Evolutionary conservation across 2,113 vertebrate genomes (phyloP).

Genomic region (Ochotona princeps): DNA sequence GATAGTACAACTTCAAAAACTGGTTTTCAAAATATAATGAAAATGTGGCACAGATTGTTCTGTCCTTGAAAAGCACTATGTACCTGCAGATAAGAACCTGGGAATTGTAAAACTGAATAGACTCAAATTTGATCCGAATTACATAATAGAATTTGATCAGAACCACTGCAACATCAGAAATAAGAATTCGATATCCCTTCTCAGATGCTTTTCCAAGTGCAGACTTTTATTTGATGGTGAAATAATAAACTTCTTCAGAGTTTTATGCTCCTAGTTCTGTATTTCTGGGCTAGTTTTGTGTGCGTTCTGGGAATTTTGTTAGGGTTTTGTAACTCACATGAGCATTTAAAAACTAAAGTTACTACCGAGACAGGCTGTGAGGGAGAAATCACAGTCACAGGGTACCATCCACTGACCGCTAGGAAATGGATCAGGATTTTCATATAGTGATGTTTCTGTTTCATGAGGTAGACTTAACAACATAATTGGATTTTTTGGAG

Average conservation of each 20-base stretch:
- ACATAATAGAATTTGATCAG: background rate
- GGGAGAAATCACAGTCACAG: background rate
- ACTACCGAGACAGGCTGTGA: background rate
- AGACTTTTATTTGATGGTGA: background rate
- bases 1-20: background rate
- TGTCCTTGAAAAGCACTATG: background rate
- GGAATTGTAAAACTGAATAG: background rate
- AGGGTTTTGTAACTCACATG: conserved; percentile 38
- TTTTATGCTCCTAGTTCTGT: conserved; percentile 27
- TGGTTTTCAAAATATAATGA: conserved; percentile 28
- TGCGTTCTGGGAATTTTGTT: background rate
- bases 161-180: conserved; percentile 34
- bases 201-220: conserved; percentile 22
- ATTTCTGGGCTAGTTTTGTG: conserved; percentile 19
- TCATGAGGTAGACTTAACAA: conserved; percentile 35
- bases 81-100: conserved; percentile 15
- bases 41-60: conserved; percentile 30
- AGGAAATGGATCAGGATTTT: conserved; percentile 13
- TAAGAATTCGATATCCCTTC: background rate
- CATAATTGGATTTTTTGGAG: conserved; percentile 54
- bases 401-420: background rate
- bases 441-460: conserved; percentile 28
- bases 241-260: background rate
- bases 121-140: conserved; percentile 38
- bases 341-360: conserved; percentile 48